Evolutionary conservation across 2,113 vertebrate species (phyloP).

Genomic region (Nyctibius bracteatus): DNA sequence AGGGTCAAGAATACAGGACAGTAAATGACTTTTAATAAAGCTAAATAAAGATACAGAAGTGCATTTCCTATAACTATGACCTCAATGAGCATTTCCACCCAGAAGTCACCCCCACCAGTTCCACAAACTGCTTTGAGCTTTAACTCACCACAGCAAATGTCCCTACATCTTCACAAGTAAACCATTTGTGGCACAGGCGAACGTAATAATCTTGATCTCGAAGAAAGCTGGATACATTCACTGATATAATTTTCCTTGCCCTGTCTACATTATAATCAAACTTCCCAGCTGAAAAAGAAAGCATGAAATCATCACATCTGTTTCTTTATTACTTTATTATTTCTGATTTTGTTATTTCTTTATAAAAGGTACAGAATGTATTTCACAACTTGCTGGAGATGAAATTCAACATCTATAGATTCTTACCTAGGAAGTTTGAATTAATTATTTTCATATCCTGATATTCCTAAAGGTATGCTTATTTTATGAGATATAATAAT

Average conservation of each 20-base stretch:
- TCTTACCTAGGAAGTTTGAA: neutral
- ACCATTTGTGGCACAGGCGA: conserved; percentile 81
- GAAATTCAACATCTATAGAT: neutral
- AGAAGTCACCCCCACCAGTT: neutral
- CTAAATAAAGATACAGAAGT: neutral
- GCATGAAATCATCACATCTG: neutral
- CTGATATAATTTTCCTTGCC: conserved; percentile 70
- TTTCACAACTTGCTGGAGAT: neutral
- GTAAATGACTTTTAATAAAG: neutral
- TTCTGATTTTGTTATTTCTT: neutral
- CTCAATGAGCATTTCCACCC: neutral
- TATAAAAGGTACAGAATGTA: neutral
- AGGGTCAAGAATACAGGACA: neutral
- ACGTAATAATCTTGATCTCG: conserved; percentile 73
- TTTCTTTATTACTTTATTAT: neutral
- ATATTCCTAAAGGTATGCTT: neutral
- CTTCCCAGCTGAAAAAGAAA: conserved; percentile 71
- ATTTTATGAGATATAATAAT: neutral
- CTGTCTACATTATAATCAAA: conserved; percentile 74
- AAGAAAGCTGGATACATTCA: conserved; percentile 72
- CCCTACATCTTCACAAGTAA: conserved; percentile 75
- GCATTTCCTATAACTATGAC: neutral
- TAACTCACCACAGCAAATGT: conserved; percentile 72
- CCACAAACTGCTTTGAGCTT: neutral
- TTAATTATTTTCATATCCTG: neutral